phyloP scores from a whole-genome alignment of 2,888 invertebrate species.

The Taphrorychus bicolor region DNA sequence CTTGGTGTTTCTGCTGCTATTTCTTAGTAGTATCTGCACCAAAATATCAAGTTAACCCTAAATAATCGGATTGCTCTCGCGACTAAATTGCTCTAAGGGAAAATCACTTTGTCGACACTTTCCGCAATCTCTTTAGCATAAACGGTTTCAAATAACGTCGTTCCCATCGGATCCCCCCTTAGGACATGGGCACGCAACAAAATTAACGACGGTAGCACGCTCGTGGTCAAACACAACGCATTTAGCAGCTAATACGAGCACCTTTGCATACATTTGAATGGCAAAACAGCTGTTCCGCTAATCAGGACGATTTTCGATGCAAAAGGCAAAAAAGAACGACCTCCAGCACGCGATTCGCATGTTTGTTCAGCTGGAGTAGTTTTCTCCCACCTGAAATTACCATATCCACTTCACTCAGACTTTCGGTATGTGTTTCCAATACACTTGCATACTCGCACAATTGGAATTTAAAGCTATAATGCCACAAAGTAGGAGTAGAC shows the following conservation, averaged over 20 bases:
- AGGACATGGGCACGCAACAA: slow-evolving; percentile 9
- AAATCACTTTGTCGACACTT: neutral
- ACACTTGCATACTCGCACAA: too few species aligned
- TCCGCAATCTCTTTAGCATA: neutral
- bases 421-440: too few species aligned
- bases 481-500: neutral
- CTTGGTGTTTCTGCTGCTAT: too few species aligned
- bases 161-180: neutral
- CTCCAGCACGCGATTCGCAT: slow-evolving; percentile 20
- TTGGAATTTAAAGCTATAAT: neutral
- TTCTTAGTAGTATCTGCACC: too few species aligned
- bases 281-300: slow-evolving; percentile 47
- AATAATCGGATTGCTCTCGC: too few species aligned
- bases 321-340: slow-evolving; percentile 10
- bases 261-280: slow-evolving; percentile 58
- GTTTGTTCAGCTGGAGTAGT: slow-evolving; percentile 15
- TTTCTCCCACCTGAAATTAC: slow-evolving; percentile 3
- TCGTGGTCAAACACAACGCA: slow-evolving; percentile 27
- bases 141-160: neutral
- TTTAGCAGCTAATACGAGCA: slow-evolving; percentile 54
- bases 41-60: too few species aligned
- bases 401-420: too few species aligned
- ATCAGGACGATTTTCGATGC: slow-evolving; percentile 35
- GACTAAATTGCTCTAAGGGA: neutral
- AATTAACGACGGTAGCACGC: slow-evolving; percentile 18